Base-by-base conservation (phyloP, 92 coral and sea anemone genomes). In the Metridium senile region DNA sequence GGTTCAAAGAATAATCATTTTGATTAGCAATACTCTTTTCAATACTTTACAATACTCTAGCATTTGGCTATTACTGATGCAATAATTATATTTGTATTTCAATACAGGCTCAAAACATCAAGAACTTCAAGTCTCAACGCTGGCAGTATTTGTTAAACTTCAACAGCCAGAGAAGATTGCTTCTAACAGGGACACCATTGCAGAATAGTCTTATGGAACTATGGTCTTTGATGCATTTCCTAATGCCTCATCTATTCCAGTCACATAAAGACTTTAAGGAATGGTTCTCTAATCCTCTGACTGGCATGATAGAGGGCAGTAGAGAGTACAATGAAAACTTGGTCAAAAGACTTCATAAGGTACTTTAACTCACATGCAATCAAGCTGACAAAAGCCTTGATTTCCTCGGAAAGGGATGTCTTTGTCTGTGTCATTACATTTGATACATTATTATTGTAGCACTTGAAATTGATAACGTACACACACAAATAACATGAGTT, bases 261-360 rank as follows among this genome's bases (percentile, higher is more conserved):
- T 96, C 99, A 25, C 99, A 96, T 72, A 93, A 93, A 66, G 99
- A 96, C 68, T 96, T 96, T 86, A 93, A 96, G 71, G 98, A 96
- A 64, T 96, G 99, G 99, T 96, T 96, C 75, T 93, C 99, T 2
- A 96, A 96, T 76, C 99, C 98, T 39, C 85, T 96, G 26, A 89
- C 99, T 28, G 99, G 99, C n/a, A 96, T 96, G 99, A 96, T 96
- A 65, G 99, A 96, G 76, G 99, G 99, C 28, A 96, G 99, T 74
- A 91, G 93, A 72, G 99, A 96, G 57, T 96, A 96, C 78, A 96
- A 93, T 65, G 99, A 96, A 52, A 93, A 93, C 65, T 87, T 96
- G 20, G 75, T 96, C 71, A 96, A 96, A 68, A 76, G 99, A 49
- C 87, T 96, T 57, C 99, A 96, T 68, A 96, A 96, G 89, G 99